Conservation (phyloP, 1,140 invertebrate genomes). For the Temnothorax curvispinosus region DNA sequence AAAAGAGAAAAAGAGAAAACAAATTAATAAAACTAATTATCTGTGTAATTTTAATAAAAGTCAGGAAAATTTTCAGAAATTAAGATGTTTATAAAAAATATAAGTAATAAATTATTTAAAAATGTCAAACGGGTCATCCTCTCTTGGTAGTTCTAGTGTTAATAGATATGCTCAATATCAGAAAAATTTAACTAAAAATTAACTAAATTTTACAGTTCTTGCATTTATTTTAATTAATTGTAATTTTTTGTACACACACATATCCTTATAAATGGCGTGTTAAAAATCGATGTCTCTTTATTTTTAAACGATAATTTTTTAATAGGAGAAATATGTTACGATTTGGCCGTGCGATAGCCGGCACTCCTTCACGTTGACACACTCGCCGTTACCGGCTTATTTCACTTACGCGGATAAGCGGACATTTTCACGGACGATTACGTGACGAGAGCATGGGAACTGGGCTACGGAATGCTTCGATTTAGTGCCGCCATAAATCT, state of each 20-base stretch:
- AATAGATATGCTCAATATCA: not conserved
- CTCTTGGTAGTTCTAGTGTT: too few relatives aligned
- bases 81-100: too few relatives aligned
- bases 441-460: constrained; percentile 64
- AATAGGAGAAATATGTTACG: not conserved
- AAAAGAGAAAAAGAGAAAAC: too few relatives aligned
- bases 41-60: too few relatives aligned
- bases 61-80: too few relatives aligned
- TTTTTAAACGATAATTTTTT: not conserved
- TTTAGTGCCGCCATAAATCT: constrained; percentile 71
- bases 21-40: too few relatives aligned
- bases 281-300: not conserved
- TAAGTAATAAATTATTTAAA: too few relatives aligned
- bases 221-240: not conserved
- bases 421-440: constrained; percentile 50
- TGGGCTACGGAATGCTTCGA: constrained; percentile 59
- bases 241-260: too few relatives aligned
- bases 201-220: not conserved
- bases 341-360: not conserved
- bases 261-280: too few relatives aligned
- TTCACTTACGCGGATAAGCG: constrained; percentile 30
- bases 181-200: not conserved
- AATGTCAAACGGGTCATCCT: too few relatives aligned
- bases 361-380: not conserved
- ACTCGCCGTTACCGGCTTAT: not conserved